Conservation (phyloP, 2,113 vertebrate genomes). For the Esox niger region DNA sequence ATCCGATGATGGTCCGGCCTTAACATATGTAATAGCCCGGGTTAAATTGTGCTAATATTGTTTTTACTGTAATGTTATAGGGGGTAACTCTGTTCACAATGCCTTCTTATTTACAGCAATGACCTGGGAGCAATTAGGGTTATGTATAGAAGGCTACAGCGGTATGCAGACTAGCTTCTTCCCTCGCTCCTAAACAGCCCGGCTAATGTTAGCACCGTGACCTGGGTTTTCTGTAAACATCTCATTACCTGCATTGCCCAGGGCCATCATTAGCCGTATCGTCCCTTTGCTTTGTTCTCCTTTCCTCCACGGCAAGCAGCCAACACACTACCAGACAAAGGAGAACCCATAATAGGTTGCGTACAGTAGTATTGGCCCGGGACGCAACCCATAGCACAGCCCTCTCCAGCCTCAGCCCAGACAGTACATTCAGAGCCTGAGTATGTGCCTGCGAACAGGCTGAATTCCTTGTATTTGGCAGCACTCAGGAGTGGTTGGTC, state of each 20-base stretch:
- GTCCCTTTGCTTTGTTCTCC: no score
- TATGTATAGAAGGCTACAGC: slow-evolving; percentile 23
- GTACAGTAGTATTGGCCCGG: no score
- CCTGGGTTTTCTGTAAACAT: slow-evolving; percentile 57
- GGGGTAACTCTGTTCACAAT: no score
- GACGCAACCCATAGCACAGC: no score
- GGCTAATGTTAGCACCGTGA: neutral
- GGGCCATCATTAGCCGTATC: slow-evolving; percentile 56
- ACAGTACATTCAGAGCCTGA: no score
- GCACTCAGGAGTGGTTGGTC: slow-evolving; percentile 25
- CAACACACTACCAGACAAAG: slow-evolving; percentile 4
- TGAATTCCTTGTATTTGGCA: no score
- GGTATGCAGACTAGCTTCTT: slow-evolving; percentile 1
- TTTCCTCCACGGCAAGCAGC: slow-evolving; percentile 25
- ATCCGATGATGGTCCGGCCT: neutral
- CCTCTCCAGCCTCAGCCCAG: no score
- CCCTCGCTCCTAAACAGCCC: neutral
- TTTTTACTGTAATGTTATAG: no score
- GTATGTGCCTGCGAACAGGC: no score
- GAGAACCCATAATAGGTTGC: neutral
- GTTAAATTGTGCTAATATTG: slow-evolving; percentile 28
- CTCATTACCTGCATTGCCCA: slow-evolving; percentile 57
- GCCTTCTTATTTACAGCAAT: no score
- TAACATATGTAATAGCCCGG: slow-evolving; percentile 16
- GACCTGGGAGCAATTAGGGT: no score